Evolutionary conservation across 1,140 invertebrate genomes (phyloP), one percentile per base, ranked within the genome.

Genomic region (Formica exsecta): DNA sequence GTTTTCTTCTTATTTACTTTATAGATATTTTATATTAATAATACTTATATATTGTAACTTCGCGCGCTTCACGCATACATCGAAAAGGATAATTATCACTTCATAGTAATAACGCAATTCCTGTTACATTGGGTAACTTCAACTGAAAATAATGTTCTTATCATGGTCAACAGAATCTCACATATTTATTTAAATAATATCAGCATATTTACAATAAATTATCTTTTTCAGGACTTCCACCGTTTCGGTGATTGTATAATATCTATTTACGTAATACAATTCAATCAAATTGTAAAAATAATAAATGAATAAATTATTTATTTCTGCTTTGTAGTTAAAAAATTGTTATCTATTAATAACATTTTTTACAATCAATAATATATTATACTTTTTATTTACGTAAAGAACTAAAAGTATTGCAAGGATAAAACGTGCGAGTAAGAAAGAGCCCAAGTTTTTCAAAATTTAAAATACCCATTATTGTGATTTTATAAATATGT

Each of bases 181-280:
- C 41, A 13, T 54, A 54, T 80, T 8, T 25, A 66, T 38, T 25
- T 65, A 64, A 62, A 19, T 1, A 32, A 9, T 16, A 44, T 51
- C 48, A 13, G 48, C 4, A 5, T 44, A 62, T 1, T 64, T 44
- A 38, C 11, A 44, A 64, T 22, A 54, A 79, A 22, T 65, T 77
- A 77, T 77, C 61, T 8, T 65, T 77, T 25, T 48, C 75, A 25
- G n/a, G 11, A 68, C 5, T 2, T 68, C 38, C n/a, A 41, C 22
- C 8, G 2, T 79, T 36, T 48, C 11, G n/a, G 13, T 16, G 61
- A 77, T 32, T 48, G 8, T 61, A 65, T 65, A 6, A 13, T 44
- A 44, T 64, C 22, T 44, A 57, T 59, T 38, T 8, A 25, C 7
- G 16, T 61, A 41, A 25, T 74, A 6, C 32, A 44, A 62, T 77